Evolutionary conservation across 1,140 invertebrate species (phyloP), one percentile per base, ranked within the genome.

Genomic region (Brachionus plicatilis): DNA sequence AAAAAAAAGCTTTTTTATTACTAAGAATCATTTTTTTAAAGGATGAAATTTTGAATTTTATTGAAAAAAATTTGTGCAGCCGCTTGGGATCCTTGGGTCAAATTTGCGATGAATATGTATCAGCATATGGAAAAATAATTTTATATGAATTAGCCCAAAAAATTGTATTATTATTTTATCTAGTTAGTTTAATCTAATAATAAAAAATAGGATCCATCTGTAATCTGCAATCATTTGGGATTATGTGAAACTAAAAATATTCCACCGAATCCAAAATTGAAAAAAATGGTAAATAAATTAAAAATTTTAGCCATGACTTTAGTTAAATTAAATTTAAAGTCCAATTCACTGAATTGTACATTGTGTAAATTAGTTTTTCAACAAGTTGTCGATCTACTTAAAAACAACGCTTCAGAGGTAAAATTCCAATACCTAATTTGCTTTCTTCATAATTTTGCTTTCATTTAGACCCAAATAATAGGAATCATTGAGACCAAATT

Each of bases 21-120:
- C 11, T 47, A 0, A 1, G 6, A 37, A 37, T 37, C 7, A 53
- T 11, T 80, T 75, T 75, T 53, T 50, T 14, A 6, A 50, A 76
- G 72, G 72, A 76, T 41, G 20, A 82, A 82, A 47, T 82, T 47
- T 0, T 82, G n/a, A 20, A 60, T 65, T 68, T 82, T 65, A 82
- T 82, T 82, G 79, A 82, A 20, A 60, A 68, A 43, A 56, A 82
- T 65, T 82, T 82, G n/a, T 82, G 79, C 43, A 29, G 20, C 6
- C 37, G 43, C 14, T 82, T 82, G 29, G 79, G 79, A 29, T 65
- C 53, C 12, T 82, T 82, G 53, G 17, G 65, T 14, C 29, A 45
- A 41, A 65, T 68, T 65, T 82, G 79, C 53, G n/a, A 11, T 33
- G 27, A 82, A 68, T 82, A 82, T 82, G 79, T 82, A 7, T n/a